Base-by-base conservation (phyloP, 2,113 vertebrate species). In the Hystrix brachyura region DNA sequence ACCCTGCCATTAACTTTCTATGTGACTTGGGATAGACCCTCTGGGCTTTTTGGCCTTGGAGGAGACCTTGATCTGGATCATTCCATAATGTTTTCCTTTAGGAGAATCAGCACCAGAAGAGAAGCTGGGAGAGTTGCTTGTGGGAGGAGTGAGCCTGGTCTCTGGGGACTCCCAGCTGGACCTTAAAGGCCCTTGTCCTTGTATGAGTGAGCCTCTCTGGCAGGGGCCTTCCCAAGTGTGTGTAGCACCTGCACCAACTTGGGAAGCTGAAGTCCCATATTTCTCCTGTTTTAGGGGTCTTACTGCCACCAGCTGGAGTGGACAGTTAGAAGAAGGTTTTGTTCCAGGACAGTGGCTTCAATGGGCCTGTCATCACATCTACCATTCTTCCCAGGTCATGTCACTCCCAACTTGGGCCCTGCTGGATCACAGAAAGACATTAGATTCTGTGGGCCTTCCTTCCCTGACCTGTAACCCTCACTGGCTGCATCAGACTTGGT, bases 141-240 rank as follows among this genome's bases (percentile, higher is more conserved):
- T 96, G 82, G 67, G 74, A 92, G 46, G 46, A 69, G 32, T 53
- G 55, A 95, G 46, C 57, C 64, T 96, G 69, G n/a, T 87, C 53
- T 90, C 53, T 93, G 48, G 64, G 81, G 21, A 87, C 29, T 90
- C 57, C 13, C 57, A 87, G 19, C 18, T 94, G 32, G 81, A 17
- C 27, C 69, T 18, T 69, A 64, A 48, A 65, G 48, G 23, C 53
- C 43, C 71, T 43, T 94, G 62, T 79, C 88, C 15, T 94, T 65
- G 64, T 13, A 89, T 69, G 34, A 51, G 19, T 57, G 60, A 95
- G 76, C 65, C 57, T 80, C 69, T 72, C 27, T 79, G 34, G 18
- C 82, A 67, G 65, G 46, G n/a, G 34, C 6, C 7, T 43, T 96
- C 10, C 34, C 72, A 74, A 43, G 7, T 90, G 48, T 46, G 19